Percentiles rank a stretch among this genome's conserved stretches.
Conservation (phyloP, 2,113 vertebrate genomes). For the Emydocephalus ijimae region DNA sequence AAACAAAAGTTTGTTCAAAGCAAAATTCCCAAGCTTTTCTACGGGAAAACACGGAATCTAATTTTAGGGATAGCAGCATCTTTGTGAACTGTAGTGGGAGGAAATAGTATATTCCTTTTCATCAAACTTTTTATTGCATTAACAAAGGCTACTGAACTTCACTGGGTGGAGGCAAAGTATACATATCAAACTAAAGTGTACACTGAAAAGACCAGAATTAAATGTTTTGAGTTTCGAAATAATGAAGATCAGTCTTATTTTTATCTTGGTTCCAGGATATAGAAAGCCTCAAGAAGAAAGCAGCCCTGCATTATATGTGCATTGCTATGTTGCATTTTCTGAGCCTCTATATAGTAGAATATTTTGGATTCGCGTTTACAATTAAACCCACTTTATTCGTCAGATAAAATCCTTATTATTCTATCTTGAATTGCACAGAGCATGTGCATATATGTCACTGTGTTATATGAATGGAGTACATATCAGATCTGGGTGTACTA, state of each 20-base stretch:
- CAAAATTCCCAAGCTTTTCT: conserved; percentile 8
- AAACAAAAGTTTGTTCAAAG: conserved; percentile 7
- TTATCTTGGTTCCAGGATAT: neutral
- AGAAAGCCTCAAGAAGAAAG: neutral
- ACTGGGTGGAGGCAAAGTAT: neutral
- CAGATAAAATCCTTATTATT: neutral
- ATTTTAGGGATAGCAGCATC: conserved; percentile 20
- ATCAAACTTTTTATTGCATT: neutral
- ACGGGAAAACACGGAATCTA: neutral
- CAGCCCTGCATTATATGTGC: neutral
- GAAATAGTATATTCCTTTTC: conserved; percentile 44
- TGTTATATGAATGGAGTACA: neutral
- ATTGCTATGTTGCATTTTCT: neutral
- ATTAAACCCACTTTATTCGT: neutral
- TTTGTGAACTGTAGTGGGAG: conserved; percentile 11
- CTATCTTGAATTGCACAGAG: neutral
- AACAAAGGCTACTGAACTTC: neutral
- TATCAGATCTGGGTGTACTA: neutral
- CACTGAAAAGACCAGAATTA: neutral
- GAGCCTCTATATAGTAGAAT: neutral
- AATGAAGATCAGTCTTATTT: neutral
- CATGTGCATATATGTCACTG: neutral
- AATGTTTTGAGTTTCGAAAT: neutral
- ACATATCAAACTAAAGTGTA: neutral
- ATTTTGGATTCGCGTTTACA: neutral